A percentile compares a stretch with the other conserved stretches of the same genome.
Evolutionary conservation across 2,113 vertebrate genomes (phyloP).

Genomic region (Hemibagrus wyckioides): DNA sequence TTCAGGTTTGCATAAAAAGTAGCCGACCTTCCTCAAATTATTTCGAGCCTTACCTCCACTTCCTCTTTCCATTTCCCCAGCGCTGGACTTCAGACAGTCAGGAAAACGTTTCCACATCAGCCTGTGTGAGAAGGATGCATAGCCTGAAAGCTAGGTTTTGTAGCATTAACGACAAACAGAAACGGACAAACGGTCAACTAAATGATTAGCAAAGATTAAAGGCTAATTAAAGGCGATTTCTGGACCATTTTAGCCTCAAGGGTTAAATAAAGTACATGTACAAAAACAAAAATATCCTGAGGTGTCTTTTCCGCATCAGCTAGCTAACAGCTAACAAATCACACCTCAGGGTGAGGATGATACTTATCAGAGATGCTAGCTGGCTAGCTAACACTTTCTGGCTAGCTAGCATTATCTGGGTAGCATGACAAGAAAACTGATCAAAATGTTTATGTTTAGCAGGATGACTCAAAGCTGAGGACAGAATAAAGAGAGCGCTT

Average conservation of each 20-base stretch:
- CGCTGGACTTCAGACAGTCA: conserved; percentile 15
- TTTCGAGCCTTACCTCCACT: conserved; percentile 29
- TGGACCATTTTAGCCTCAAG: not conserved
- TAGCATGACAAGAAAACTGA: not conserved
- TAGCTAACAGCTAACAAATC: not conserved
- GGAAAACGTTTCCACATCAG: not conserved
- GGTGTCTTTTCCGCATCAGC: not conserved
- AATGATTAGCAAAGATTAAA: not conserved
- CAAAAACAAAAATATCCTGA: too few relatives aligned
- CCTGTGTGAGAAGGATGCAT: not conserved
- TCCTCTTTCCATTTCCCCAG: conserved; percentile 43
- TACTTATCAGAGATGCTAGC: not conserved
- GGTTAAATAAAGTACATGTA: too few relatives aligned
- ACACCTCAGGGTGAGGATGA: not conserved
- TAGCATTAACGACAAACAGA: not conserved
- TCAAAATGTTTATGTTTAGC: not conserved
- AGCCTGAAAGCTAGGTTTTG: not conserved
- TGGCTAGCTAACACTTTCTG: not conserved
- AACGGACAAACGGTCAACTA: not conserved
- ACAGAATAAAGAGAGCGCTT: too few relatives aligned
- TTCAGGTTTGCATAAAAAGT: conserved; percentile 1
- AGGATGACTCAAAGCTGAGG: too few relatives aligned
- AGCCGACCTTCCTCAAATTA: conserved; percentile 42
- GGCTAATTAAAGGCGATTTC: not conserved
- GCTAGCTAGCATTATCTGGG: not conserved